Percentiles rank a stretch among this genome's conserved stretches.
Evolutionary conservation across 2,888 invertebrate species (phyloP).

Genomic region (Hyalella azteca): DNA sequence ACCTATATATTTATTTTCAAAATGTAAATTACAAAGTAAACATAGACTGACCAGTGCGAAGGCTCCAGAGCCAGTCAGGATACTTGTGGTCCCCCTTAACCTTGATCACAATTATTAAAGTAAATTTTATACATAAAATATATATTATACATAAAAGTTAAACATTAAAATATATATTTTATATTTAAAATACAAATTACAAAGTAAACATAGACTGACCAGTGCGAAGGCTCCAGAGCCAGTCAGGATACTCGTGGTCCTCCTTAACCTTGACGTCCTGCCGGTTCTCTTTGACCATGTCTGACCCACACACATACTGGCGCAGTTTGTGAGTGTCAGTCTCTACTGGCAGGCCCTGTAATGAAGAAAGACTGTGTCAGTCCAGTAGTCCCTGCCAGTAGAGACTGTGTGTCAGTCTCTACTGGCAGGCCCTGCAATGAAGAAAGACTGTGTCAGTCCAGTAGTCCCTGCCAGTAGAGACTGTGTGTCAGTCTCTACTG

Average conservation of each 20-base stretch:
- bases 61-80: conserved; percentile 88
- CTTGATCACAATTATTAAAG: too few species aligned
- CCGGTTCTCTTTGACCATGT: conserved; percentile 75
- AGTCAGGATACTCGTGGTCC: conserved; percentile 86
- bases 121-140: too few species aligned
- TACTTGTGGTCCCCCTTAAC: conserved; percentile 79
- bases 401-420: conserved; percentile 82
- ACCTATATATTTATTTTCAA: too few species aligned
- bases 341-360: conserved; percentile 75
- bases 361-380: too few species aligned
- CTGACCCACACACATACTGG: conserved; percentile 82
- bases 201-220: conserved; percentile 63
- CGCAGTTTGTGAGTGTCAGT: conserved; percentile 79
- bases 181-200: too few species aligned
- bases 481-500: conserved; percentile 84
- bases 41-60: conserved; percentile 69
- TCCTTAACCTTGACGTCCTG: conserved; percentile 77
- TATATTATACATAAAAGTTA: too few species aligned
- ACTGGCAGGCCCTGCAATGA: conserved; percentile 70
- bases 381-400: too few species aligned
- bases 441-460: too few species aligned
- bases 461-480: too few species aligned
- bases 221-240: conserved; percentile 82
- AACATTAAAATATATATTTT: too few species aligned
- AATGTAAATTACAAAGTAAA: neutral